A percentile compares a stretch with the other conserved stretches of the same genome.
Conservation (phyloP, 2,888 invertebrate genomes). For the Brenthis hecate region DNA sequence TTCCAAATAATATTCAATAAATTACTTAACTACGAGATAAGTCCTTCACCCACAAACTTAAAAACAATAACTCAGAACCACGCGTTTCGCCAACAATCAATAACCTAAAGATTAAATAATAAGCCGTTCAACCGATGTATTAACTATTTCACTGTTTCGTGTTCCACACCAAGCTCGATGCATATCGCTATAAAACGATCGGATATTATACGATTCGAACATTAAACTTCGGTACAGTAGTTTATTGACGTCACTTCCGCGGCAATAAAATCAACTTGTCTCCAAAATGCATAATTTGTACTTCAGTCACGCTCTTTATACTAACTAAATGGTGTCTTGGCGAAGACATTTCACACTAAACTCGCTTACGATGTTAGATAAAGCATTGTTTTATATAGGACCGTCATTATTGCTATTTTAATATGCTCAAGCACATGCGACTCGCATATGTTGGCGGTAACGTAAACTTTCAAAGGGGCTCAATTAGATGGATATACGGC, state of each 20-base stretch:
- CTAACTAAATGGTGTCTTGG: constrained; percentile 79
- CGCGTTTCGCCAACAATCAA: constrained; percentile 16
- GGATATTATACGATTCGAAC: constrained; percentile 72
- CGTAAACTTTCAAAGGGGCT: constrained; percentile 75
- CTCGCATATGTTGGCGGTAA: constrained; percentile 54
- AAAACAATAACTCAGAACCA: background rate
- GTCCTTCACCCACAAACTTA: too few species aligned
- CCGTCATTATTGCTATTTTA: constrained; percentile 77
- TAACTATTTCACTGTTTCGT: constrained; percentile 40
- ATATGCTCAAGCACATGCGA: constrained; percentile 49
- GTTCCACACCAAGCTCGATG: constrained; percentile 56
- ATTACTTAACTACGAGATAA: too few species aligned
- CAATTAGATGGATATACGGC: constrained; percentile 80
- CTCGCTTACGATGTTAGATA: constrained; percentile 73
- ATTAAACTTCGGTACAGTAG: constrained; percentile 76
- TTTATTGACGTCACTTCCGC: constrained; percentile 81
- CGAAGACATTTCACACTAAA: constrained; percentile 81
- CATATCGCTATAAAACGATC: constrained; percentile 68
- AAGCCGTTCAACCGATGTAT: constrained; percentile 25
- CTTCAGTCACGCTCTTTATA: constrained; percentile 78
- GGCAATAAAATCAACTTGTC: constrained; percentile 79
- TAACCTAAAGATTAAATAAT: constrained; percentile 15
- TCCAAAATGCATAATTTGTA: constrained; percentile 81
- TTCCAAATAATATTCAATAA: too few species aligned
- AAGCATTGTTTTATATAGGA: constrained; percentile 78